A percentile compares a stretch with the other conserved stretches of the same genome.
These are phyloP conservation scores for Stomatorhinus walkeri DNA, from an alignment of 2,797 vertebrate genomes.

Conservation along the genomic window DNA sequence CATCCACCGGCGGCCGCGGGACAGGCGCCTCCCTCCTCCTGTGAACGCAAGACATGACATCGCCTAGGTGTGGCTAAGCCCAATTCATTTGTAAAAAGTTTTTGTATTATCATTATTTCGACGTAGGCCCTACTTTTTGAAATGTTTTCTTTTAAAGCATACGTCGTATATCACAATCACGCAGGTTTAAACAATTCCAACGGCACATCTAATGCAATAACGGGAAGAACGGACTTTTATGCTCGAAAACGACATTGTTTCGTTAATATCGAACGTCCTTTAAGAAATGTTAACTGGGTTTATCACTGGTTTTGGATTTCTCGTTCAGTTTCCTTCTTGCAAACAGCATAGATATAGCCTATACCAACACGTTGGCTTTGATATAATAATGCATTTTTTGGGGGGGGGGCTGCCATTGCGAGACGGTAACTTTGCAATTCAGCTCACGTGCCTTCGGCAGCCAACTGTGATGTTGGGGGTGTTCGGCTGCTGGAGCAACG, in stretches of 20 bases:
- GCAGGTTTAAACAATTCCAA: neutral
- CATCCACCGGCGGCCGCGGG: neutral
- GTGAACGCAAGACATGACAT: neutral
- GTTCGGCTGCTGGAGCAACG: neutral
- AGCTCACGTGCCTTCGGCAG: neutral
- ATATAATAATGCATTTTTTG: neutral
- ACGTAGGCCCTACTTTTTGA: neutral
- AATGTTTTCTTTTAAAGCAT: neutral
- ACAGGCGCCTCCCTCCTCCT: neutral
- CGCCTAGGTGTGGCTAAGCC: slow-evolving; percentile 8
- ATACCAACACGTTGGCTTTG: neutral
- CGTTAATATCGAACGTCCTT: neutral
- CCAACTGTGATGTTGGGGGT: neutral
- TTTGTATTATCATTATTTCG: neutral
- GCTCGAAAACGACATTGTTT: neutral
- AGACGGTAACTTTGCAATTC: neutral
- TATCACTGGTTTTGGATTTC: neutral
- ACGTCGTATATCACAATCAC: neutral
- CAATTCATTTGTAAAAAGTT: neutral
- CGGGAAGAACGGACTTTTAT: neutral
- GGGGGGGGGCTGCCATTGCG: neutral
- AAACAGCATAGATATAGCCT: neutral
- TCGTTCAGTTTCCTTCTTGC: neutral
- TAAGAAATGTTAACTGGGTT: neutral
- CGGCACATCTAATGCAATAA: neutral